phyloP scores from a whole-genome alignment of 1,140 invertebrate species.

The Drosophila ironensis region DNA sequence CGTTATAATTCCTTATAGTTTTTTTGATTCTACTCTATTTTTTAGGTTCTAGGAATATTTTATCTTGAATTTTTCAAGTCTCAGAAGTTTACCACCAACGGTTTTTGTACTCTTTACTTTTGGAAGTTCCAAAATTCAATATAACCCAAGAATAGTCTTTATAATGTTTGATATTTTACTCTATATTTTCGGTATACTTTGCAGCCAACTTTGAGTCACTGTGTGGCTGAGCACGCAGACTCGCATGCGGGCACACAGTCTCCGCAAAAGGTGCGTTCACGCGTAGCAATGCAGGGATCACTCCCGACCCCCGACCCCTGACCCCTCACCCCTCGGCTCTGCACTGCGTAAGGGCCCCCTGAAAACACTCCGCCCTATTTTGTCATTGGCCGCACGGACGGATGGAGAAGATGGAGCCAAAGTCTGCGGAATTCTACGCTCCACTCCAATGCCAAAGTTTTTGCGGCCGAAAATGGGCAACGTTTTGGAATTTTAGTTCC shows the following conservation, averaged over 20 bases:
- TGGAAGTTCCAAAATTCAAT: too few species aligned
- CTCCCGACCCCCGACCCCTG: neutral
- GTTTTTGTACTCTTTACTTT: too few species aligned
- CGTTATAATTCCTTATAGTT: too few species aligned
- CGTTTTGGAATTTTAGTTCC: conserved; percentile 78
- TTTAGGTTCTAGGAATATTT: too few species aligned
- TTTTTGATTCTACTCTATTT: too few species aligned
- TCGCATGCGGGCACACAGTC: conserved; percentile 24
- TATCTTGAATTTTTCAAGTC: too few species aligned
- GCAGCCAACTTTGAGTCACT: neutral
- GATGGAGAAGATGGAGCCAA: too few species aligned
- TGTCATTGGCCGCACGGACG: conserved; percentile 46
- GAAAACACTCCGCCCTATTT: conserved; percentile 1
- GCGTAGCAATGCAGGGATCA: conserved; percentile 65
- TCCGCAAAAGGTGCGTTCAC: conserved; percentile 71
- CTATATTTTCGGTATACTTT: neutral
- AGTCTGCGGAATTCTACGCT: conserved; percentile 53
- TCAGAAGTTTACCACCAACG: too few species aligned
- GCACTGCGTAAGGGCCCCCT: too few species aligned
- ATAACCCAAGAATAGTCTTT: too few species aligned
- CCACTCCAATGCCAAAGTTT: conserved; percentile 54
- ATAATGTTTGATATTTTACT: neutral
- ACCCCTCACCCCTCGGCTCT: neutral
- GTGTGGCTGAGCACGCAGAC: conserved; percentile 30
- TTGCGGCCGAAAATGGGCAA: conserved; percentile 73